Percentiles rank a stretch among this genome's conserved stretches.
phyloP scores from a whole-genome alignment of 2,797 vertebrate genomes.

The Pseudomugil tenellus region DNA sequence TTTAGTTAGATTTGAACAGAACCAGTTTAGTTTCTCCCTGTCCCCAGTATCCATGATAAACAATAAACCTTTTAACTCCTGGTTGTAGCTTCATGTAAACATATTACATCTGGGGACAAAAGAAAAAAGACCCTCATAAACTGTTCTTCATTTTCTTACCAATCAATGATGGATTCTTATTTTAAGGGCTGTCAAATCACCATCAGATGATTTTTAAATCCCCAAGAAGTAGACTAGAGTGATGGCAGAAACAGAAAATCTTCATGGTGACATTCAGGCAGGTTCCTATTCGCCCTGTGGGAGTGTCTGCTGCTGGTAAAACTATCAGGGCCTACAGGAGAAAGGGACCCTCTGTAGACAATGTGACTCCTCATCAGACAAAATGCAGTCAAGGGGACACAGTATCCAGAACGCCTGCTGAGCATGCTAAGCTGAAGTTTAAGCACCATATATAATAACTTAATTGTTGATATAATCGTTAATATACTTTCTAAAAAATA shows the following conservation, averaged over 20 bases:
- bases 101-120: not conserved
- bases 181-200: not conserved
- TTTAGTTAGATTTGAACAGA: not conserved
- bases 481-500: not conserved
- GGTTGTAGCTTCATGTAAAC: not conserved
- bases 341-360: conserved; percentile 67
- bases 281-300: conserved; percentile 76
- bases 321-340: conserved; percentile 69
- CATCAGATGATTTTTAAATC: conserved; percentile 39
- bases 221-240: conserved; percentile 38
- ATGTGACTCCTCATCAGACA: conserved; percentile 69
- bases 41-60: not conserved
- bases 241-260: conserved; percentile 63
- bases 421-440: conserved; percentile 23
- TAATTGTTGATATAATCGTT: not conserved
- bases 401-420: conserved; percentile 37
- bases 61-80: not conserved
- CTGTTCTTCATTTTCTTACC: not conserved
- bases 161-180: not conserved
- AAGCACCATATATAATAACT: not conserved
- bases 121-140: not conserved
- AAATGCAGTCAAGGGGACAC: conserved; percentile 47
- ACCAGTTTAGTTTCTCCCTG: not conserved
- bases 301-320: conserved; percentile 70
- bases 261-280: conserved; percentile 63